A percentile compares a stretch with the other conserved stretches of the same genome.
These are phyloP conservation scores for Myanophis thanlyinensis DNA, from an alignment of 2,113 vertebrate genomes.

Conservation along the genomic window DNA sequence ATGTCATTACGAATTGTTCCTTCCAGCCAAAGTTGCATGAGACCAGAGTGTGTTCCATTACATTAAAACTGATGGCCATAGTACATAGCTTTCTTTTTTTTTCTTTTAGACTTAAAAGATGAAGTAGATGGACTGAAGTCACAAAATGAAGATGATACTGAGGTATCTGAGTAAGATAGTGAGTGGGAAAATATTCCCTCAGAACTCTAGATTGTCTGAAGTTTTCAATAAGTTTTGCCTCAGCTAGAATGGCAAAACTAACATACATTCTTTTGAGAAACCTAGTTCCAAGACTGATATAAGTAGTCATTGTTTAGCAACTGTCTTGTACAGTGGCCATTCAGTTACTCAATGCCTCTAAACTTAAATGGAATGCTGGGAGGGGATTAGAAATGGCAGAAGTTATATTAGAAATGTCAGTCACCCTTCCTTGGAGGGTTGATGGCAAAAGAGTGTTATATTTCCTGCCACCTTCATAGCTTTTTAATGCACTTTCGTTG, in stretches of 20 bases:
- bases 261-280: neutral
- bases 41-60: neutral
- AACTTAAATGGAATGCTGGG: neutral
- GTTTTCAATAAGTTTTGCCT: neutral
- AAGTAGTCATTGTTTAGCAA: neutral
- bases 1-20: neutral
- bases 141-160: conserved; percentile 58
- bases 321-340: neutral
- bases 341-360: neutral
- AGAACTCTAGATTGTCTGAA: neutral
- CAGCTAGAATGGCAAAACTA: neutral
- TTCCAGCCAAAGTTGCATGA: neutral
- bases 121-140: conserved; percentile 70
- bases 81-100: neutral
- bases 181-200: neutral
- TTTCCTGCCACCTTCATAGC: neutral
- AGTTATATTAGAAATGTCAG: neutral
- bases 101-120: conserved; percentile 79
- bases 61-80: neutral
- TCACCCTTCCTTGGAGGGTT: neutral
- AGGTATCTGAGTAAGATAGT: conserved; percentile 69
- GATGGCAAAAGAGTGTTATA: neutral
- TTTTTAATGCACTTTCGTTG: neutral
- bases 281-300: neutral
- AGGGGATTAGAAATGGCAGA: neutral